phyloP scores from a whole-genome alignment of 2,113 vertebrate species.

The Nesogale talazaci region DNA sequence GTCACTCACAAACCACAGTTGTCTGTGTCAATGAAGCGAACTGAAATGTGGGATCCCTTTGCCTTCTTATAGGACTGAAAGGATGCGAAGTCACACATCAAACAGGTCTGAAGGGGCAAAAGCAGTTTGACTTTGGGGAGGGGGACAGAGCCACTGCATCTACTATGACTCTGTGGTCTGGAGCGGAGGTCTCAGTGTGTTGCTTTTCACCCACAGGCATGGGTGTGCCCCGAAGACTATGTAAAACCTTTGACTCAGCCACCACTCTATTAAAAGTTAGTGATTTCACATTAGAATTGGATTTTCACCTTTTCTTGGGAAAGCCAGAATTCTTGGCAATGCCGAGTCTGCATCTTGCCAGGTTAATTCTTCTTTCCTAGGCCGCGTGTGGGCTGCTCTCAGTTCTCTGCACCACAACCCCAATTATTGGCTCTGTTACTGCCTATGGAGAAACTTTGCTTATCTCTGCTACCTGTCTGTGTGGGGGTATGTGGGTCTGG shows the following conservation, averaged over 20 bases:
- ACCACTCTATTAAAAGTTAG: background rate
- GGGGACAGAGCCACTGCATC: rapidly evolving
- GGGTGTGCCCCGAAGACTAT: background rate
- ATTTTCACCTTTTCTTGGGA: background rate
- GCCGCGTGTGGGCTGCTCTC: background rate
- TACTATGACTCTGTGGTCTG: background rate
- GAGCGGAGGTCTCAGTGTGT: background rate
- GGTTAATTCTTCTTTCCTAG: background rate
- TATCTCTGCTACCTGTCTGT: rapidly evolving
- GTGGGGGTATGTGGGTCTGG: background rate
- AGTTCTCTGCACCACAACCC: rapidly evolving
- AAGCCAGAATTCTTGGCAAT: background rate
- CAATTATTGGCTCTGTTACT: rapidly evolving
- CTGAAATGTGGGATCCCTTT: too few relatives aligned
- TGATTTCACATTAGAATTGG: conserved; percentile 14
- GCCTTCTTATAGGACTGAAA: background rate
- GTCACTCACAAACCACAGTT: background rate
- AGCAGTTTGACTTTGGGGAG: background rate
- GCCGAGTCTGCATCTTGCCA: background rate
- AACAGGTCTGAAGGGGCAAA: too few relatives aligned
- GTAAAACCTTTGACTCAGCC: background rate
- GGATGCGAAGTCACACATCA: background rate
- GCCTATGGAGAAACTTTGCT: rapidly evolving
- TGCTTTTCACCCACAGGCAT: background rate
- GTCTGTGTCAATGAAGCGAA: background rate